Evolutionary conservation across 1,140 invertebrate genomes (phyloP), one percentile per base, ranked within the genome.

Genomic region (Polypedilum vanderplanki): DNA sequence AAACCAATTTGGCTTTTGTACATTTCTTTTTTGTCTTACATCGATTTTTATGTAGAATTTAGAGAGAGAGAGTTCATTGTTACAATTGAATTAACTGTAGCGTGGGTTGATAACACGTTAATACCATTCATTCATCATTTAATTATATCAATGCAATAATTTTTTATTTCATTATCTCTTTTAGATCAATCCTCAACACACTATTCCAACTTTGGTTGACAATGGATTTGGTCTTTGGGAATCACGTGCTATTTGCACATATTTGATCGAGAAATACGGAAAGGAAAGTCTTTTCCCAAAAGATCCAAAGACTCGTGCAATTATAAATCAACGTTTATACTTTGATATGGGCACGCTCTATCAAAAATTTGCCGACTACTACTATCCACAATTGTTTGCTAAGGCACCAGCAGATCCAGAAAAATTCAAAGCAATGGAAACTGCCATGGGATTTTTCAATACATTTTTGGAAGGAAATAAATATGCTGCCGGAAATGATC

Each of bases 321-420:
- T 91, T 0, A 86, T 94, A 9, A 88, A 94, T 80, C 88, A 90
- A 77, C 84, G 90, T 76, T 82, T 94, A 33, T 88, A 89, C 78
- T 94, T 94, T 80, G 91, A 93, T 78, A 81, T 88, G 77, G 89
- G 88, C 33, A 88, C 85, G 1, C 82, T 94, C 12, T 91, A 90
- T 80, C 84, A 87, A 74, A 81, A 86, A 74, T 87, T 90, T 65
- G 79, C 78, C 18, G 85, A 87, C 41, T 86, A 86, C 78, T 88
- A 94, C 90, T 93, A 91, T 79, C 89, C 90, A 17, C 85, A 87
- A 77, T 76, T 91, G 3, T 90, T 91, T 78, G 86, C 79, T n/a
- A 88, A 87, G 77, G 86, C 83, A 0, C 84, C 88, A 15, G 85
- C 84, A 1, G 89, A 91, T 80, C 85, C 87, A 17, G 86, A 86